A percentile compares a stretch with the other conserved stretches of the same genome.
Evolutionary conservation across 2,888 invertebrate species (phyloP).

Genomic region (Leptinotarsa peninsularis): DNA sequence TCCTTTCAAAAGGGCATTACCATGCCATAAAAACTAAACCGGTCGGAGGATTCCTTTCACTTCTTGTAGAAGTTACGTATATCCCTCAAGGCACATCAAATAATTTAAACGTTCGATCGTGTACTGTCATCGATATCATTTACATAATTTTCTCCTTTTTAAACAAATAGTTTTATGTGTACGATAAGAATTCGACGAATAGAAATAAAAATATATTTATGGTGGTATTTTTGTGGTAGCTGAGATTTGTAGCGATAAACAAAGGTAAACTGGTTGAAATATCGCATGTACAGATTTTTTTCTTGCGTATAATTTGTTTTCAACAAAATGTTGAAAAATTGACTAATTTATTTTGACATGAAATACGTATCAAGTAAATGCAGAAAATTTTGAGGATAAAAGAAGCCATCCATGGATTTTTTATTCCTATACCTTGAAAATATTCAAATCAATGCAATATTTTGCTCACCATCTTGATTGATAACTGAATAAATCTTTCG

Average conservation of each 20-base stretch:
- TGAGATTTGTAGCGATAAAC: not conserved
- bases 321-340: no score
- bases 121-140: slow-evolving; percentile 33
- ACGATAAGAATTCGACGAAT: slow-evolving; percentile 19
- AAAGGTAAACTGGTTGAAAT: not conserved
- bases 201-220: not conserved
- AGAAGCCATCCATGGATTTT: no score
- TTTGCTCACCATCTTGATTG: no score
- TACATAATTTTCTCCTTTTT: slow-evolving; percentile 42
- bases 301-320: no score
- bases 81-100: slow-evolving; percentile 1
- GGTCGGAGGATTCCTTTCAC: slow-evolving; percentile 35
- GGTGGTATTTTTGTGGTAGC: slow-evolving; percentile 4
- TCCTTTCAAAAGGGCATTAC: not conserved
- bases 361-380: no score
- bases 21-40: slow-evolving; percentile 25
- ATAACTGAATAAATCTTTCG: no score
- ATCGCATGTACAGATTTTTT: no score
- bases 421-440: no score
- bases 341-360: no score
- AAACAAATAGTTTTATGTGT: slow-evolving; percentile 36
- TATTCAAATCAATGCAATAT: no score
- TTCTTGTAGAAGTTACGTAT: slow-evolving; percentile 28
- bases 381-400: no score
- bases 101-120: slow-evolving; percentile 10